Conservation (phyloP, 2,797 vertebrate species). For the Sebastes hubbsi region DNA sequence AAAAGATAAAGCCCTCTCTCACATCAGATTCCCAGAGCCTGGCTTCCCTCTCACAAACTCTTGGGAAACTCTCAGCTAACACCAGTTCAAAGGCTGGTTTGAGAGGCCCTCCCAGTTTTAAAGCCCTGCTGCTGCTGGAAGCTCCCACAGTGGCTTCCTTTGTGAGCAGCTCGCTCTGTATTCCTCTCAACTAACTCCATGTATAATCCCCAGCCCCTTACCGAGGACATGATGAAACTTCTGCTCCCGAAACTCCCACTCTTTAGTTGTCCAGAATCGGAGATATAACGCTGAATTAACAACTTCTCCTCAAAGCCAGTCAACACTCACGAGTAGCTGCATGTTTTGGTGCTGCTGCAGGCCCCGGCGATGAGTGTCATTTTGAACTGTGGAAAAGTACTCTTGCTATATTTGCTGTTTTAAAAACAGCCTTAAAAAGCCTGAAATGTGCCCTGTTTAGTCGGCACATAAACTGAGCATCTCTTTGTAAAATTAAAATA, state of each 20-base stretch:
- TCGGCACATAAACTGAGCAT: too few species aligned
- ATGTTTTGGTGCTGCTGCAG: not conserved
- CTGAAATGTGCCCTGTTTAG: not conserved
- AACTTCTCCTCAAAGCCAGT: not conserved
- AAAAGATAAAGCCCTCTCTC: constrained; percentile 9
- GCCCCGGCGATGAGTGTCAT: not conserved
- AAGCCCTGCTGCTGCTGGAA: constrained; percentile 60
- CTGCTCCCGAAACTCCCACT: constrained; percentile 17
- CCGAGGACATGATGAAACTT: constrained; percentile 43
- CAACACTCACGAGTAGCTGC: not conserved
- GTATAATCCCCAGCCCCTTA: constrained; percentile 23
- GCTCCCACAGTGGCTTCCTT: constrained; percentile 77
- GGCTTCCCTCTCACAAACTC: constrained; percentile 52
- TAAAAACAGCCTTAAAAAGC: not conserved
- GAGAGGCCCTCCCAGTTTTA: constrained; percentile 62
- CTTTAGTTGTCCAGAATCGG: not conserved
- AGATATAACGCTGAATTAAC: not conserved
- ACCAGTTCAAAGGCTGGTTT: constrained; percentile 70
- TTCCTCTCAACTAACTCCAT: constrained; percentile 55
- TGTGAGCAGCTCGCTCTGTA: constrained; percentile 71
- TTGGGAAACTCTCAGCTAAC: constrained; percentile 70
- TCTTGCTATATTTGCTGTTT: not conserved
- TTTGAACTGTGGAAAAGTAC: not conserved
- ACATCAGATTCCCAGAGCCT: constrained; percentile 57
- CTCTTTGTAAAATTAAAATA: too few species aligned